Evolutionary conservation across 2,888 invertebrate species (phyloP).

Genomic region (Agrotis segetum): DNA sequence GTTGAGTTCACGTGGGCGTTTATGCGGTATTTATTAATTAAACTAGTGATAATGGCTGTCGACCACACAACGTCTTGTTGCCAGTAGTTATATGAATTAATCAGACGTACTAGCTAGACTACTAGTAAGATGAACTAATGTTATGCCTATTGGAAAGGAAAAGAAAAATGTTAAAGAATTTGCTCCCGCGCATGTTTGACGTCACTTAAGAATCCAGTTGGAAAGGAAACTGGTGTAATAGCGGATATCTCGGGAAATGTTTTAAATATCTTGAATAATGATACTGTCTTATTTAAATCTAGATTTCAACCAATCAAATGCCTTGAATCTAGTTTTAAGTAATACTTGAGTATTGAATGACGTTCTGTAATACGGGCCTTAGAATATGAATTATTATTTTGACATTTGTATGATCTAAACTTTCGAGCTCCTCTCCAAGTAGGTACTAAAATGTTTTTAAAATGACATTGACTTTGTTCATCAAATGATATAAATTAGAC

Average conservation of each 20-base stretch:
- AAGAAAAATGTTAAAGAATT: neutral
- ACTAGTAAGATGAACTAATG: neutral
- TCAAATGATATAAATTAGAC: neutral
- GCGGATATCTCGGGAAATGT: neutral
- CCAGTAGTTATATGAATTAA: neutral
- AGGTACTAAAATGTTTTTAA: neutral
- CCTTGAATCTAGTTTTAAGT: too few relatives aligned
- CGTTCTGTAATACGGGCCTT: too few relatives aligned
- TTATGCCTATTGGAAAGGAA: neutral
- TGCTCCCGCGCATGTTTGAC: neutral
- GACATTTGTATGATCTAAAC: too few relatives aligned
- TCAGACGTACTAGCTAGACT: neutral
- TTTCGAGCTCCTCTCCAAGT: too few relatives aligned
- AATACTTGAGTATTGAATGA: too few relatives aligned
- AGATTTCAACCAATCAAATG: too few relatives aligned
- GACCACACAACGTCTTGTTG: neutral
- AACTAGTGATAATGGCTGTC: constrained; percentile 18
- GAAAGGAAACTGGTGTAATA: neutral
- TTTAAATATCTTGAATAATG: constrained; percentile 7
- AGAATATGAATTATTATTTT: too few relatives aligned
- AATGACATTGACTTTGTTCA: neutral
- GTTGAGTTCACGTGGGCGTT: constrained; percentile 36
- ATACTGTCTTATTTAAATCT: too few relatives aligned
- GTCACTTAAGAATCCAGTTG: constrained; percentile 7
- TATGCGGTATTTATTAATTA: constrained; percentile 21